A percentile compares a stretch with the other conserved stretches of the same genome.
These are phyloP conservation scores for Marcusenius ussheri DNA, from an alignment of 2,113 vertebrate genomes.

Conservation along the genomic window DNA sequence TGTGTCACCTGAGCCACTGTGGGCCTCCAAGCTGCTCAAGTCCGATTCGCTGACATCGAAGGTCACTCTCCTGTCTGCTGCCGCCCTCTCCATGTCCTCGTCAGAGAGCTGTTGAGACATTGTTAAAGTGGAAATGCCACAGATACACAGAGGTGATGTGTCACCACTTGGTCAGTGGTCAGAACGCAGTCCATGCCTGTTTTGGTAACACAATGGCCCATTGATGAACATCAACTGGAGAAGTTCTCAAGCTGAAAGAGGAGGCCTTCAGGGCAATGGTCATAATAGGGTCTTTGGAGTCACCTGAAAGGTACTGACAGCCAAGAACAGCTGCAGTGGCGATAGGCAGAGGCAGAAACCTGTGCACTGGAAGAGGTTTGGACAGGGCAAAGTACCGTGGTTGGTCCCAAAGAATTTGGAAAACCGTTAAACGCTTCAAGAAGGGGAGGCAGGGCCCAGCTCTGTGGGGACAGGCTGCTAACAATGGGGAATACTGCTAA, in stretches of 20 bases:
- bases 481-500: too few species aligned
- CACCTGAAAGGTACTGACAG: background rate
- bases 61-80: slow-evolving; percentile 68
- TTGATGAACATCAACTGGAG: background rate
- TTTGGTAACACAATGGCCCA: background rate
- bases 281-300: background rate
- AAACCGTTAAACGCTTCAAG: too few species aligned
- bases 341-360: too few species aligned
- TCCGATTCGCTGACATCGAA: slow-evolving; percentile 78
- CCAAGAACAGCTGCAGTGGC: background rate
- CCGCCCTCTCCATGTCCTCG: slow-evolving; percentile 54
- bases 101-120: slow-evolving; percentile 58
- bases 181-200: too few species aligned
- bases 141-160: too few species aligned
- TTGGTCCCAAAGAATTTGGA: too few species aligned
- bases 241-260: background rate
- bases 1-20: slow-evolving; percentile 25
- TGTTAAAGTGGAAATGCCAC: background rate
- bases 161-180: background rate
- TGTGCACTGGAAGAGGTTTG: too few species aligned
- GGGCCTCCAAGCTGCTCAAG: slow-evolving; percentile 55
- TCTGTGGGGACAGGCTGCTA: too few species aligned
- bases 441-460: too few species aligned
- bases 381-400: too few species aligned
- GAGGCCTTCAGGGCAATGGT: too few species aligned